A percentile compares a stretch with the other conserved stretches of the same genome.
Evolutionary conservation across 1,140 invertebrate genomes (phyloP).

Genomic region (Uloborus diversus): DNA sequence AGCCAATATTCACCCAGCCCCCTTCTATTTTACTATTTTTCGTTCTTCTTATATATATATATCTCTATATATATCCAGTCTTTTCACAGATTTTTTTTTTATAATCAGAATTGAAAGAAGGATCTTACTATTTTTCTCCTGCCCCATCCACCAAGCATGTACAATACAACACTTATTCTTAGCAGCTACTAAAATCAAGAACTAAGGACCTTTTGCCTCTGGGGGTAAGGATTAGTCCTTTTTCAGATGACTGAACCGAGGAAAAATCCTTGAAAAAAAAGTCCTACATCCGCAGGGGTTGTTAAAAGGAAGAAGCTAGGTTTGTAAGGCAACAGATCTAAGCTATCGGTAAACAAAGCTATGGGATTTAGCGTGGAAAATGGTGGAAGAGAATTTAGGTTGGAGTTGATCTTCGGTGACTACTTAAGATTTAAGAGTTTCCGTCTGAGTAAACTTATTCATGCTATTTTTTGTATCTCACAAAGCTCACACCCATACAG

Average conservation of each 20-base stretch:
- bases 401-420: too few species aligned
- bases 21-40: not conserved
- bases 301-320: not conserved
- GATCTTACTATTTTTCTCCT: not conserved
- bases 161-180: slow-evolving; percentile 32
- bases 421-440: too few species aligned
- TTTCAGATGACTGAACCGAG: not conserved
- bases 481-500: too few species aligned
- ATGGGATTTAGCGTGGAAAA: not conserved
- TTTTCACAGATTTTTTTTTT: slow-evolving; percentile 18
- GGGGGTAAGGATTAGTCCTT: slow-evolving; percentile 5
- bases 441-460: too few species aligned
- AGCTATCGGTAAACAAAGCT: slow-evolving; percentile 19
- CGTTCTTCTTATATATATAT: not conserved
- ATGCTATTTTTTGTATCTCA: too few species aligned
- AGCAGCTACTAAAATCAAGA: slow-evolving; percentile 13
- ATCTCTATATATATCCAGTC: slow-evolving; percentile 24
- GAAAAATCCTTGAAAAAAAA: not conserved
- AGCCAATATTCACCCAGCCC: slow-evolving; percentile 9
- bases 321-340: not conserved
- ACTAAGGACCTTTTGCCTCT: slow-evolving; percentile 15
- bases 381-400: not conserved
- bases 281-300: not conserved
- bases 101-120: too few species aligned
- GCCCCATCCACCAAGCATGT: not conserved